Percentiles rank a stretch among this genome's conserved stretches.
phyloP scores from a whole-genome alignment of 2,888 invertebrate genomes.

The Eulithis prunata region DNA sequence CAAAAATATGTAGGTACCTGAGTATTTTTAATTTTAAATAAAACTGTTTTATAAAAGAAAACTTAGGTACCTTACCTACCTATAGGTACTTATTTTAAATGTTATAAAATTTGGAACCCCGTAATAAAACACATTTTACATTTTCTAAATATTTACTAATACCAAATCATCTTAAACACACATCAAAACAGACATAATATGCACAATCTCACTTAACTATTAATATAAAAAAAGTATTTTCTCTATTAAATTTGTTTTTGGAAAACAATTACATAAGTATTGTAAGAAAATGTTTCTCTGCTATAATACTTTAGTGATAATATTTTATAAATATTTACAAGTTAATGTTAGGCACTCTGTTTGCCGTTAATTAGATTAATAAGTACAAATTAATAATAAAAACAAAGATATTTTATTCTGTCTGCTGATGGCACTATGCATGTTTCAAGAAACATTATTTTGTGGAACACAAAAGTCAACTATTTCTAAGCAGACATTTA shows the following conservation, averaged over 20 bases:
- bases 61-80: no score
- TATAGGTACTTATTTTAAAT: neutral
- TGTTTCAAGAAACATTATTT: conserved; percentile 68
- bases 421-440: conserved; percentile 79
- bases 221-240: conserved; percentile 64
- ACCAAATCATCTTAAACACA: conserved; percentile 83
- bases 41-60: no score
- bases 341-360: conserved; percentile 77
- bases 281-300: conserved; percentile 70
- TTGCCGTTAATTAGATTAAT: conserved; percentile 67
- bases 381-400: conserved; percentile 77
- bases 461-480: conserved; percentile 72
- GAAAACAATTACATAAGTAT: conserved; percentile 67
- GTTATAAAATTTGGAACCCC: neutral
- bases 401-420: conserved; percentile 71
- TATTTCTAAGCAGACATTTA: conserved; percentile 73
- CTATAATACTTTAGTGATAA: conserved; percentile 66
- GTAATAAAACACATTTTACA: conserved; percentile 51
- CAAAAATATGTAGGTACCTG: no score
- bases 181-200: conserved; percentile 84
- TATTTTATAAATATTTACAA: conserved; percentile 73
- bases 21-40: no score
- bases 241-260: conserved; percentile 73
- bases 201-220: conserved; percentile 83
- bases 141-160: conserved; percentile 83